Conservation (phyloP, 2,797 vertebrate genomes). For the Enteromius treurensis region DNA sequence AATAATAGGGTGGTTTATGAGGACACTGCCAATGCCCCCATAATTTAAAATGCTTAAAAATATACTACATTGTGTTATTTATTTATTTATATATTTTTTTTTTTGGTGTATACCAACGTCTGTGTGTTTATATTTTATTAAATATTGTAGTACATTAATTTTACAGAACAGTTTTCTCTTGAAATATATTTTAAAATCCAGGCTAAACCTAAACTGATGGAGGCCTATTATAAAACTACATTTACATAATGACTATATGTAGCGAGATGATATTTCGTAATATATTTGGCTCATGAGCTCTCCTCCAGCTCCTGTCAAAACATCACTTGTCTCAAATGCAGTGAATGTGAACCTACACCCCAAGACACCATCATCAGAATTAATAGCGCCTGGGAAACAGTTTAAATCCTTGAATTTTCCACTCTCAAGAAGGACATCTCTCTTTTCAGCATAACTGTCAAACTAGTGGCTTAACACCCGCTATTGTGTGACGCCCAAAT, state of each 20-base stretch:
- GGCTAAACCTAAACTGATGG: not conserved
- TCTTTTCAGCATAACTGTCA: constrained; percentile 6
- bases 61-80: too few species aligned
- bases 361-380: not conserved
- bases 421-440: not conserved
- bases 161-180: not conserved
- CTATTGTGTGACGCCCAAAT: not conserved
- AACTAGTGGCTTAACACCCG: not conserved
- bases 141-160: not conserved
- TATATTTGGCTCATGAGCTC: not conserved
- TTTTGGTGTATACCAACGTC: too few species aligned
- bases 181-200: not conserved
- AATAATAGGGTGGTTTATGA: too few species aligned
- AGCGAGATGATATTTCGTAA: not conserved
- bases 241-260: constrained; percentile 21
- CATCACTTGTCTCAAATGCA: constrained; percentile 6
- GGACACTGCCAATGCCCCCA: too few species aligned
- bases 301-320: not conserved
- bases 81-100: too few species aligned
- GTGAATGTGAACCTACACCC: not conserved
- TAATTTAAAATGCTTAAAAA: too few species aligned
- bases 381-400: not conserved
- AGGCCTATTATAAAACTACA: constrained; percentile 4
- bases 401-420: not conserved
- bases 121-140: not conserved